A percentile compares a stretch with the other conserved stretches of the same genome.
Evolutionary conservation across 2,888 invertebrate genomes (phyloP).

Genomic region (Noctua fimbriata): DNA sequence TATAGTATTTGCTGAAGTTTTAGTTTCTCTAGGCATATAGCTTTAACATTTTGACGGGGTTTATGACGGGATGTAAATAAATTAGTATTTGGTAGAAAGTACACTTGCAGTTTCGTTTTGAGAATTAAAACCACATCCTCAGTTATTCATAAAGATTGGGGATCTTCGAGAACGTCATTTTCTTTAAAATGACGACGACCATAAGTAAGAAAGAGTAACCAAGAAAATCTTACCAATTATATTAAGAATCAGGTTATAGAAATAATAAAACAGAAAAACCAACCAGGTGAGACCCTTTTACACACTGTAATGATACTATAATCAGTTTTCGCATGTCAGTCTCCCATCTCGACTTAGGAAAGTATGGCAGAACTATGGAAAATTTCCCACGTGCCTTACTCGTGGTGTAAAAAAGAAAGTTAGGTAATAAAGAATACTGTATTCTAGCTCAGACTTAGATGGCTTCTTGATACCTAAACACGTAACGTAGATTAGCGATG

Average conservation of each 20-base stretch:
- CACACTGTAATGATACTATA: constrained; percentile 37
- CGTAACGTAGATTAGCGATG: constrained; percentile 33
- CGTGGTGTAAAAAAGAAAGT: constrained; percentile 63
- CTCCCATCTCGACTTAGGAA: constrained; percentile 53
- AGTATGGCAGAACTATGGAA: constrained; percentile 56
- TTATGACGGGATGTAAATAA: background rate
- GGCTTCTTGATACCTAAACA: constrained; percentile 49
- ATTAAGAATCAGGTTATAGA: constrained; percentile 11
- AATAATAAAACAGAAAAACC: constrained; percentile 12
- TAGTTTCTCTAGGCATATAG: constrained; percentile 14
- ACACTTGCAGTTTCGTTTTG: constrained; percentile 7
- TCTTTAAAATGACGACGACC: background rate
- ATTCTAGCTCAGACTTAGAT: constrained; percentile 48
- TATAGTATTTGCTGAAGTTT: constrained; percentile 7
- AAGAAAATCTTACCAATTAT: background rate
- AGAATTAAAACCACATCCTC: background rate
- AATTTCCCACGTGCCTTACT: constrained; percentile 65
- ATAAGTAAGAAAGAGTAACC: background rate
- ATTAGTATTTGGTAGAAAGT: constrained; percentile 1
- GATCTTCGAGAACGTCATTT: background rate
- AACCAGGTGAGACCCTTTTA: constrained; percentile 35
- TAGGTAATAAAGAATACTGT: constrained; percentile 59
- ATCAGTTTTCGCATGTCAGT: constrained; percentile 53
- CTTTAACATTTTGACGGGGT: background rate
- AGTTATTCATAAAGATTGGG: no score